A percentile compares a stretch with the other conserved stretches of the same genome.
Evolutionary conservation across 2,113 vertebrate genomes (phyloP).

Genomic region (Aldabrachelys gigantea): DNA sequence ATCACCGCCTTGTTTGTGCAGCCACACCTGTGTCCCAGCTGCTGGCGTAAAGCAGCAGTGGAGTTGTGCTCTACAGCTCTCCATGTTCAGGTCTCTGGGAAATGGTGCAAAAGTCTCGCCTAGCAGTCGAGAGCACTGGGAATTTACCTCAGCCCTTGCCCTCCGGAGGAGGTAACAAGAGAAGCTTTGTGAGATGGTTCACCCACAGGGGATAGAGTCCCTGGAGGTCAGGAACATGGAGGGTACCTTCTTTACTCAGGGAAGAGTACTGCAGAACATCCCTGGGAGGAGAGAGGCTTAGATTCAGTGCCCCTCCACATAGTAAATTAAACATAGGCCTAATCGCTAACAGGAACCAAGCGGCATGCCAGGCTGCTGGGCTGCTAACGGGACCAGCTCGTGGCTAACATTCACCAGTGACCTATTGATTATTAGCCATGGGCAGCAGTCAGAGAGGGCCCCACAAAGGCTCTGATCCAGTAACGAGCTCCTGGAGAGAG

Average conservation of each 20-base stretch:
- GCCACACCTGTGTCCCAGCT: accelerated
- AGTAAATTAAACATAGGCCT: neutral
- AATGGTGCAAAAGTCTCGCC: neutral
- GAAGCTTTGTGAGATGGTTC: neutral
- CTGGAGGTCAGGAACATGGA: neutral
- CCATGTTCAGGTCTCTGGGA: neutral
- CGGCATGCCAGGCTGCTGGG: accelerated
- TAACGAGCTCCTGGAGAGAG: neutral
- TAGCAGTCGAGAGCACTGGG: neutral
- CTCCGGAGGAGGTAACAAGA: accelerated
- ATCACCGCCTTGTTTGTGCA: neutral
- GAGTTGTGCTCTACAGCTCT: neutral
- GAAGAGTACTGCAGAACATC: neutral
- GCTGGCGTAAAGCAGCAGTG: accelerated
- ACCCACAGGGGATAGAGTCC: neutral
- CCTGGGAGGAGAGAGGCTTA: neutral
- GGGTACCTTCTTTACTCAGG: neutral
- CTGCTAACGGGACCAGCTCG: neutral
- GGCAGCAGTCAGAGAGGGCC: neutral
- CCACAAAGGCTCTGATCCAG: neutral
- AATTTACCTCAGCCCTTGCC: accelerated
- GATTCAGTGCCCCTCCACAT: neutral
- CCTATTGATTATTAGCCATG: accelerated
- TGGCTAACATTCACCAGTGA: neutral
- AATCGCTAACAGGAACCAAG: neutral